These are phyloP conservation scores for Pristionchus exspectatus DNA, from an alignment of 2,888 invertebrate species.

Conservation along the genomic window DNA sequence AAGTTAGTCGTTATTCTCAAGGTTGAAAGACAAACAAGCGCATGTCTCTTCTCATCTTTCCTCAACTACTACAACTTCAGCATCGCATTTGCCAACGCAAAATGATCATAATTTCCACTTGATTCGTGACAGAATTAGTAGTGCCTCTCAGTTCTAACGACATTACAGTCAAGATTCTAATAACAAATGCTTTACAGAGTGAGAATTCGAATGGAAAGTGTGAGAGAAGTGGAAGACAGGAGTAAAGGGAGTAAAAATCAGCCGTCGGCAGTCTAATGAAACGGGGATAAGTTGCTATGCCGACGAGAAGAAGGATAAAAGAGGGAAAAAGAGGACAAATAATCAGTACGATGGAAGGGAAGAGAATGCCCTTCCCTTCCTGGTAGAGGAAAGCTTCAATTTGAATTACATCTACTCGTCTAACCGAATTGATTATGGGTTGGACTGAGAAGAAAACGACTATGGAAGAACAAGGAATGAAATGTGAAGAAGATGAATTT, in stretches of 20 bases:
- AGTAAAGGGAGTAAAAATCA: not conserved
- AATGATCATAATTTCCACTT: no score
- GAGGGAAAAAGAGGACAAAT: not conserved
- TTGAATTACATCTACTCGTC: not conserved
- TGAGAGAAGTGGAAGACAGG: not conserved
- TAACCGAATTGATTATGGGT: not conserved
- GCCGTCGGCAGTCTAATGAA: not conserved
- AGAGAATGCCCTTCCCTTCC: not conserved
- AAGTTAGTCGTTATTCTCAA: constrained; percentile 16
- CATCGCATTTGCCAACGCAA: not conserved
- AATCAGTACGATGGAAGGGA: not conserved
- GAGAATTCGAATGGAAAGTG: not conserved
- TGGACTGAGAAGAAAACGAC: not conserved
- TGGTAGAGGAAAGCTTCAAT: not conserved
- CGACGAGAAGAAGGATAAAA: not conserved
- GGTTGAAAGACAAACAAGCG: not conserved
- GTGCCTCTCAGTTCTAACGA: not conserved
- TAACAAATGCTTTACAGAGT: not conserved
- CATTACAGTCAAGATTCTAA: not conserved
- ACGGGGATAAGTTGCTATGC: not conserved
- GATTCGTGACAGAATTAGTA: not conserved
- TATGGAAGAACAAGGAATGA: not conserved
- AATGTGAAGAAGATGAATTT: not conserved
- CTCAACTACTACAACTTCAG: not conserved
- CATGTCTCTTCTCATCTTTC: constrained; percentile 1